Evolutionary conservation across 2,888 invertebrate genomes (phyloP).

Genomic region (Copidosoma aretas): DNA sequence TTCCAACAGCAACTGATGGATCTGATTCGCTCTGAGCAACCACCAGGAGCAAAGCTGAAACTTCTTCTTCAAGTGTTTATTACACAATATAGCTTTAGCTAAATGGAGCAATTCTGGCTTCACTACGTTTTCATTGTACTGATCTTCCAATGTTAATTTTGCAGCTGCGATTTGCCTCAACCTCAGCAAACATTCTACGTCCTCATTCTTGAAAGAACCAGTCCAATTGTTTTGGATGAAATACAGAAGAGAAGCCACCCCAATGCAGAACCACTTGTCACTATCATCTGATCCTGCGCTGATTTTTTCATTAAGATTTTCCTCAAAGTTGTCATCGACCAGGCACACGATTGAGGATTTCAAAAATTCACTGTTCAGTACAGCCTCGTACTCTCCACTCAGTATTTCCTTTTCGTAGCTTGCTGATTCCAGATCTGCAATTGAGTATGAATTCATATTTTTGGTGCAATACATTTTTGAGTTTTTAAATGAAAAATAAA

Average conservation of each 20-base stretch:
- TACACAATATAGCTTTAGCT: constrained; percentile 58
- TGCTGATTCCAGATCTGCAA: constrained; percentile 77
- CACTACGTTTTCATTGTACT: constrained; percentile 54
- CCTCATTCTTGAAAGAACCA: constrained; percentile 68
- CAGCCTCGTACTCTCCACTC: constrained; percentile 34
- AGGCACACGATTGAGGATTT: constrained; percentile 8
- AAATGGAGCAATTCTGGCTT: constrained; percentile 59
- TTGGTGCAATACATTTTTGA: background rate
- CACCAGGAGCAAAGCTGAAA: constrained; percentile 66
- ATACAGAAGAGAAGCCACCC: constrained; percentile 71
- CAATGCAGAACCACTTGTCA: constrained; percentile 65
- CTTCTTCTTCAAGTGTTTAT: constrained; percentile 60
- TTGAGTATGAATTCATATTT: background rate
- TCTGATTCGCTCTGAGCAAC: constrained; percentile 74
- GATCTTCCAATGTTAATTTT: constrained; percentile 58
- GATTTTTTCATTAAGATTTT: constrained; percentile 41
- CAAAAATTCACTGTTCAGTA: constrained; percentile 35
- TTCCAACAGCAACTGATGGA: constrained; percentile 80
- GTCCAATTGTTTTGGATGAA: constrained; percentile 86
- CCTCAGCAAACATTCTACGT: constrained; percentile 47
- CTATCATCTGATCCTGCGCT: constrained; percentile 34
- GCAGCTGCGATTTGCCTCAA: constrained; percentile 52
- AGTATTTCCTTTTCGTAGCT: constrained; percentile 33
- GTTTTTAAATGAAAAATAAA: constrained; percentile 11
- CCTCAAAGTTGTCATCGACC: constrained; percentile 36